Evolutionary conservation across 2,797 vertebrate species (phyloP).

Genomic region (Cossypha dichroa): DNA sequence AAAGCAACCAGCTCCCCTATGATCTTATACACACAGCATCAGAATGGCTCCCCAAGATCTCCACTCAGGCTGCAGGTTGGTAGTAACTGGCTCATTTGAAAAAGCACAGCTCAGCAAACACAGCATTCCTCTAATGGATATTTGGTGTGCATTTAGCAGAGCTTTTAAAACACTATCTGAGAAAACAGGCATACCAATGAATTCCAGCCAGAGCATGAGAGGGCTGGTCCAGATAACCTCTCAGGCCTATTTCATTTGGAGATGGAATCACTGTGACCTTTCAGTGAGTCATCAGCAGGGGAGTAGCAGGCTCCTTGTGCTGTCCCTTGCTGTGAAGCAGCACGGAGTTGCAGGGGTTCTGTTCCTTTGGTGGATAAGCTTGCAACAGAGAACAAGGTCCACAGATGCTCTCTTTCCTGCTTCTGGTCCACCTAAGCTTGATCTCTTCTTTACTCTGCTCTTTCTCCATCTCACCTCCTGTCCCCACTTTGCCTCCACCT

Average conservation of each 20-base stretch:
- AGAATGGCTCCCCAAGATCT: neutral
- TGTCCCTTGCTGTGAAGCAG: neutral
- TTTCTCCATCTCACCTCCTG: neutral
- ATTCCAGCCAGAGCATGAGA: neutral
- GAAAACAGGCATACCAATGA: neutral
- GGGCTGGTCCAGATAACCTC: constrained; percentile 39
- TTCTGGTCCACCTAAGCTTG: neutral
- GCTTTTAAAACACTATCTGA: constrained; percentile 21
- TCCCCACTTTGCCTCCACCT: neutral
- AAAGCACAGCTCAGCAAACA: neutral
- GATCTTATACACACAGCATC: neutral
- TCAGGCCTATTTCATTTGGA: neutral
- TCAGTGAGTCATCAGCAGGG: neutral
- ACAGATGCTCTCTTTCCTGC: neutral
- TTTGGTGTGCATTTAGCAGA: neutral
- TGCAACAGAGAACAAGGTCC: neutral
- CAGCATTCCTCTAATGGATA: neutral
- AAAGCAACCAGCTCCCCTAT: neutral
- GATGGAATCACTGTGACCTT: constrained; percentile 6
- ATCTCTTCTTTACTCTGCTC: neutral
- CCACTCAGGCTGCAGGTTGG: neutral
- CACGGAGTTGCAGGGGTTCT: neutral
- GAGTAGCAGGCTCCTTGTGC: neutral
- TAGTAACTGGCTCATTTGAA: neutral
- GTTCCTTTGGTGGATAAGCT: neutral